Evolutionary conservation across 2,113 vertebrate species (phyloP).

Genomic region (Artemisiospiza belli): DNA sequence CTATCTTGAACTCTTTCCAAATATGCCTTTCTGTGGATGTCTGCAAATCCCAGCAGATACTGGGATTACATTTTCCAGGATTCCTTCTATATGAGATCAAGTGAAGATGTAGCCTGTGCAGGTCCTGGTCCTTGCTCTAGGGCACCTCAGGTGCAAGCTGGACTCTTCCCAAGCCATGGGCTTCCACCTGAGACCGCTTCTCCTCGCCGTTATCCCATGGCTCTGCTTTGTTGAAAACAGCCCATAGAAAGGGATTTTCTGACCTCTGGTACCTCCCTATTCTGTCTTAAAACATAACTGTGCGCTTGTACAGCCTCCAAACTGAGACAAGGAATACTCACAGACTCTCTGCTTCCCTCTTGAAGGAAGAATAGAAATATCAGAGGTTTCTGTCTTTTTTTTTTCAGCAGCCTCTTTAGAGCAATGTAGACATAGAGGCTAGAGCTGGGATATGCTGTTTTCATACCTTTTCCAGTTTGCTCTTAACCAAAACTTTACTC

Average conservation of each 20-base stretch:
- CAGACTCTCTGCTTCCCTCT: not conserved
- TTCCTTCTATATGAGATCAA: slow-evolving; percentile 15
- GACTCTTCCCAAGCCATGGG: not conserved
- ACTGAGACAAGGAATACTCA: not conserved
- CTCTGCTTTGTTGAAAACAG: not conserved
- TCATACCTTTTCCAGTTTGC: not conserved
- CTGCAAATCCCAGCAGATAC: slow-evolving; percentile 25
- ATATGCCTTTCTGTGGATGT: not conserved
- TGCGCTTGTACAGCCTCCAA: not conserved
- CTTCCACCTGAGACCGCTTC: not conserved
- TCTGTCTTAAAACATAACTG: not conserved
- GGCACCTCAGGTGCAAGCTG: not conserved
- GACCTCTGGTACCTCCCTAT: not conserved
- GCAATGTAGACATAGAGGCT: not conserved
- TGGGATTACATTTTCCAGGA: not conserved
- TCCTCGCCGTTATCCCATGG: rapidly evolving
- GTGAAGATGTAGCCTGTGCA: not conserved
- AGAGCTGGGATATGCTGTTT: not conserved
- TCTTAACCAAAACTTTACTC: not conserved
- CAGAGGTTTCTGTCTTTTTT: not conserved
- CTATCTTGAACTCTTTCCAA: not conserved
- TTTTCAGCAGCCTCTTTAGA: not conserved
- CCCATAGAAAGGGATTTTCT: not conserved
- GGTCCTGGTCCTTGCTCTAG: not conserved
- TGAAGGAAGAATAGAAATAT: not conserved